These are phyloP conservation scores for Nycticryphes semicollaris DNA, from an alignment of 2,113 vertebrate genomes.

Conservation along the genomic window DNA sequence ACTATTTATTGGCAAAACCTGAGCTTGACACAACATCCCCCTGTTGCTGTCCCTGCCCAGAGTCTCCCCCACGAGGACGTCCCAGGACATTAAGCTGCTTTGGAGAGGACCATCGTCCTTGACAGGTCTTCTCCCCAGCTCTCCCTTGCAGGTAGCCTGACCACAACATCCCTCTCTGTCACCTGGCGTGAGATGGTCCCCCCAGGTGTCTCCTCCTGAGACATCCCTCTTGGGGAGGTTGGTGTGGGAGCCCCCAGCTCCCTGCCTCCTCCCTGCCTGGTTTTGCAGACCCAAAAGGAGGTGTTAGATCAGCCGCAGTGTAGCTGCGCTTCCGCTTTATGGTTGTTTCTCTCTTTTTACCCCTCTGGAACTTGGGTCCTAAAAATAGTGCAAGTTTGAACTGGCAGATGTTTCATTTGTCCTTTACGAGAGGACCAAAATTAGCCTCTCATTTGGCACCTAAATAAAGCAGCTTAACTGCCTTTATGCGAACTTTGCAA, in stretches of 20 bases:
- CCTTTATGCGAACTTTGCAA: slow-evolving; percentile 66
- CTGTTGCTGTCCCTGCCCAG: background rate
- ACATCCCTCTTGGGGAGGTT: background rate
- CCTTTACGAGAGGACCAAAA: slow-evolving; percentile 74
- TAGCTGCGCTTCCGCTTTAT: background rate
- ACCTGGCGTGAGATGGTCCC: fast-evolving
- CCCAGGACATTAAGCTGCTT: background rate
- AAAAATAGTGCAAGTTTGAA: slow-evolving; percentile 74
- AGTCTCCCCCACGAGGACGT: fast-evolving
- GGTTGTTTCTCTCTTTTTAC: slow-evolving; percentile 21
- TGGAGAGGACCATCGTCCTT: background rate
- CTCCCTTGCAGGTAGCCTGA: background rate
- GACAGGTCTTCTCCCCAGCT: background rate
- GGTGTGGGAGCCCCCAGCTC: background rate
- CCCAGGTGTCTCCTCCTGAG: background rate
- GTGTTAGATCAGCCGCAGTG: background rate
- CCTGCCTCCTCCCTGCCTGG: background rate
- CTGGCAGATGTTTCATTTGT: slow-evolving; percentile 78
- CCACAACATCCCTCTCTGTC: background rate
- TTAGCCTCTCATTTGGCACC: slow-evolving; percentile 77
- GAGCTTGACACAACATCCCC: background rate
- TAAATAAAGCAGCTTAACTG: slow-evolving; percentile 74
- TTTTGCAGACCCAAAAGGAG: background rate
- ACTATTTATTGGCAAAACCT: background rate
- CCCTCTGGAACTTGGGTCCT: slow-evolving; percentile 55